Evolutionary conservation across 2,888 invertebrate species (phyloP), one percentile per base, ranked within the genome.

Genomic region (Temnothorax rugatulus): DNA sequence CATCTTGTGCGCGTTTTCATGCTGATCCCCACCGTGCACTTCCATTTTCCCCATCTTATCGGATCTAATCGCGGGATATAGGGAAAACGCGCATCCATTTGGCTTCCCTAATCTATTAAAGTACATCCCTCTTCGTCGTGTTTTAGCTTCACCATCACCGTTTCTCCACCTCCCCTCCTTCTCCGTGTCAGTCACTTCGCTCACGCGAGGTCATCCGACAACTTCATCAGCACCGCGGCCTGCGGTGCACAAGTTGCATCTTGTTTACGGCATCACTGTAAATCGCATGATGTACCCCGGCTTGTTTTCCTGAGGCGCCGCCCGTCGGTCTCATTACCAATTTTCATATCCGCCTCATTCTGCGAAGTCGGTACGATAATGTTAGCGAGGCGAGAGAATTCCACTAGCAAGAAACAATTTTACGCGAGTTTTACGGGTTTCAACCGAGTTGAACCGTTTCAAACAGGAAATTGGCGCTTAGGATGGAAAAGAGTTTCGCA

Each of bases 121-220:
- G 59, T 38, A 59, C 38, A 38, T 34, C 34, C 15, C 41, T 9
- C 41, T 9, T 18, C 18, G n/a, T 5, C 25, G 41, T 13, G 18
- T 68, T 83, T 79, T 69, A n/a, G 15, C 50, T 25, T 63, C n/a
- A 0, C 75, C 21, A 29, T 11, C 15, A n/a, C 18, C 44, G 52
- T 54, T 71, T 44, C 52, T 7, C 9, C 18, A 21, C 25, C 5
- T 11, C 15, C 5, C 11, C 3, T 11, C 47, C 47, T 15, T 2
- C 66, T 68, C 18, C 41, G 8, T 61, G 63, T 86, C 83, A 76
- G 81, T 61, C 66, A 68, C 44, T 59, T 79, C 2, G 52, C 66
- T 57, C 86, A 84, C 86, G 87, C 84, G 68, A 86, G 82, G 50
- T 76, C 84, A 68, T 61, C 81, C 18, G 59, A 86, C 64, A 57